Percentiles rank a stretch among this genome's conserved stretches.
Evolutionary conservation across 2,888 invertebrate genomes (phyloP).

Genomic region (Microchrysa polita): DNA sequence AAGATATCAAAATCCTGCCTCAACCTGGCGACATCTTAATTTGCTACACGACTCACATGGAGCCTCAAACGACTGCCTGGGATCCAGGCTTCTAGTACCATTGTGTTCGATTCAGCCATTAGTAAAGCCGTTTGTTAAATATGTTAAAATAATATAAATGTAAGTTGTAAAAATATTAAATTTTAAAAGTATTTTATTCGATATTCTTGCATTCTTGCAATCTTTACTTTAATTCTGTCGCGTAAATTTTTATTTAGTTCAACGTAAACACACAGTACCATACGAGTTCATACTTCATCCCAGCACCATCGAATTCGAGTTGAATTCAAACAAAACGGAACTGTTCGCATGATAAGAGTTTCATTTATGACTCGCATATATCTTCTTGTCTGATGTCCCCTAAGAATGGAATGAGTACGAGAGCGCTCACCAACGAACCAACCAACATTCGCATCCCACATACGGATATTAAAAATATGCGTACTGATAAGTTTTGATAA

Average conservation of each 20-base stretch:
- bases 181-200: too few relatives aligned
- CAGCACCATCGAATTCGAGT: neutral
- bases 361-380: constrained; percentile 18
- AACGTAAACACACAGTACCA: neutral
- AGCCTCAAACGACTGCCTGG: constrained; percentile 79
- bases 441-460: constrained; percentile 35
- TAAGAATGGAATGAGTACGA: too few relatives aligned
- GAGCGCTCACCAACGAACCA: too few relatives aligned
- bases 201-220: too few relatives aligned
- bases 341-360: constrained; percentile 56
- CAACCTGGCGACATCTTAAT: constrained; percentile 80
- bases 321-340: constrained; percentile 58
- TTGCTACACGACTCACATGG: constrained; percentile 76
- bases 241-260: constrained; percentile 20
- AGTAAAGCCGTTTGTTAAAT: neutral
- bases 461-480: constrained; percentile 34
- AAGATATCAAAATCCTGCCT: constrained; percentile 71
- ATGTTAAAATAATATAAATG: neutral
- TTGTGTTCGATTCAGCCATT: too few relatives aligned
- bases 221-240: too few relatives aligned
- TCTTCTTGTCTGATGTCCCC: neutral
- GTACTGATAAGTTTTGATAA: constrained; percentile 9
- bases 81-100: constrained; percentile 76
- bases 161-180: too few relatives aligned
- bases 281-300: constrained; percentile 14